phyloP scores from a whole-genome alignment of 1,140 invertebrate species.

The Sycophila sp. region DNA sequence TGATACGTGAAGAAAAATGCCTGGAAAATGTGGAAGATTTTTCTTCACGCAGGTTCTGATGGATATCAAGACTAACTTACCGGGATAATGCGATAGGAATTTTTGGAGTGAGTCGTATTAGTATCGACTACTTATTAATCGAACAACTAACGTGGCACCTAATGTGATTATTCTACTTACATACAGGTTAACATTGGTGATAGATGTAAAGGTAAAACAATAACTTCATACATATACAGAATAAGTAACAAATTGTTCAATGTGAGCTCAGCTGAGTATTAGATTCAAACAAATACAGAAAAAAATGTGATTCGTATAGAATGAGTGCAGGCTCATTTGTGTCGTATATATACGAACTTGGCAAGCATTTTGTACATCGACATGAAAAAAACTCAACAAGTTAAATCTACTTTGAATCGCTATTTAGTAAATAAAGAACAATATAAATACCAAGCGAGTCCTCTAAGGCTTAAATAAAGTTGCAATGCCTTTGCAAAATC shows the following conservation, averaged over 20 bases:
- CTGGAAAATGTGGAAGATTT: neutral
- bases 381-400: neutral
- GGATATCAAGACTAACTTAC: constrained; percentile 55
- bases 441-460: constrained; percentile 11
- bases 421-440: neutral
- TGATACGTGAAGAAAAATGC: constrained; percentile 23
- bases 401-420: constrained; percentile 20
- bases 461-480: neutral
- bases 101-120: constrained; percentile 57
- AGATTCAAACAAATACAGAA: constrained; percentile 6
- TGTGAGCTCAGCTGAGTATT: neutral
- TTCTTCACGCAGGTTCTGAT: neutral
- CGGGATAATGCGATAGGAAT: constrained; percentile 53
- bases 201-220: constrained; percentile 15
- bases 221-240: constrained; percentile 22
- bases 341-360: constrained; percentile 32
- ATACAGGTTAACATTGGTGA: constrained; percentile 31
- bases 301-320: constrained; percentile 38
- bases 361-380: constrained; percentile 28
- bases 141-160: constrained; percentile 51
- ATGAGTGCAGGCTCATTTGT: constrained; percentile 51
- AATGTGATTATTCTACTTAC: constrained; percentile 39
- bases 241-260: neutral
- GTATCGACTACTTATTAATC: constrained; percentile 55
- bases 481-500: neutral